A percentile compares a stretch with the other conserved stretches of the same genome.
These are phyloP conservation scores for Takifugu flavidus DNA, from an alignment of 2,113 vertebrate genomes.

Conservation along the genomic window DNA sequence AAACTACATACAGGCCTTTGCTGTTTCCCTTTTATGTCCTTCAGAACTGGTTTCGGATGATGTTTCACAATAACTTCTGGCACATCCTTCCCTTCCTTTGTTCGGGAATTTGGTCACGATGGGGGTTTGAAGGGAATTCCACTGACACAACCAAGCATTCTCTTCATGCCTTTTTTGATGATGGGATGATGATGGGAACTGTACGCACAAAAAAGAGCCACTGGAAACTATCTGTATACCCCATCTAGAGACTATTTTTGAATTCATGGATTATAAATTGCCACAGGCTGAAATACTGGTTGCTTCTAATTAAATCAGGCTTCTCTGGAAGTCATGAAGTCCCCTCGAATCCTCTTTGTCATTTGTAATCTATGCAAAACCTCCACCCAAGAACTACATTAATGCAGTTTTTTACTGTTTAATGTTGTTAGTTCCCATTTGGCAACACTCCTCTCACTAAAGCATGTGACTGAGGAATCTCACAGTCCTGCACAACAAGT, in stretches of 20 bases:
- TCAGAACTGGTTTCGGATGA: slow-evolving; percentile 9
- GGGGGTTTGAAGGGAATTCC: slow-evolving; percentile 5
- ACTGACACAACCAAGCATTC: not conserved
- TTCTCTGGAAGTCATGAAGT: not conserved
- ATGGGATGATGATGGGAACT: not conserved
- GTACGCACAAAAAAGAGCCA: not conserved
- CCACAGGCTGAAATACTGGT: not conserved
- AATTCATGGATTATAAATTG: not conserved
- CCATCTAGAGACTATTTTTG: not conserved
- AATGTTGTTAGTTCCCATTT: not conserved
- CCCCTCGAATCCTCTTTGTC: not conserved
- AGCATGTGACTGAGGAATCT: slow-evolving; percentile 62
- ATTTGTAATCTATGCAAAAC: not conserved
- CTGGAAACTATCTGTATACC: not conserved
- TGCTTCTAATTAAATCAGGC: not conserved
- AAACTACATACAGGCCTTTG: not conserved
- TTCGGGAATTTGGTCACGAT: slow-evolving; percentile 1
- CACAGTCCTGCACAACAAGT: slow-evolving; percentile 42
- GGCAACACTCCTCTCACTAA: not conserved
- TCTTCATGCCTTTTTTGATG: not conserved
- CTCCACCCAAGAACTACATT: not conserved
- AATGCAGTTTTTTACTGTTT: not conserved
- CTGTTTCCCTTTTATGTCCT: slow-evolving; percentile 12
- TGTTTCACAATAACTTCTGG: not conserved
- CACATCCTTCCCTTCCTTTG: slow-evolving; percentile 32